Evolutionary conservation across 2,888 invertebrate genomes (phyloP).

Genomic region (Trissoscelio sp.): DNA sequence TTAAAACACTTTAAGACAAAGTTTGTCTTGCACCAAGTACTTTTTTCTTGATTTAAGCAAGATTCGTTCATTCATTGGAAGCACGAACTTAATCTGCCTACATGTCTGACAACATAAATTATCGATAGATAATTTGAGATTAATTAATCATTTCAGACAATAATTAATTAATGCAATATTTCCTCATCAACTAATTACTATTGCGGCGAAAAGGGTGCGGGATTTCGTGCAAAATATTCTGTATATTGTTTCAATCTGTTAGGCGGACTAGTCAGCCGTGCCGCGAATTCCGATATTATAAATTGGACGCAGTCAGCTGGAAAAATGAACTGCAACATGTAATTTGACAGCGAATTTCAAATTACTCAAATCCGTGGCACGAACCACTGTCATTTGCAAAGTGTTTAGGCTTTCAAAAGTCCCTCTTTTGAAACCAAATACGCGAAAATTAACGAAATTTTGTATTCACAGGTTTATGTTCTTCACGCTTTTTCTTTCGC

Average conservation of each 20-base stretch:
- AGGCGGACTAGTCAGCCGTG: slow-evolving; percentile 1
- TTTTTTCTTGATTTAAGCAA: too few species aligned
- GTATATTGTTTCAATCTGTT: not conserved
- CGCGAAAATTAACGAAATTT: slow-evolving; percentile 20
- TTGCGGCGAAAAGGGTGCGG: not conserved
- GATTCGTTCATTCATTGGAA: not conserved
- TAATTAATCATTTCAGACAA: not conserved
- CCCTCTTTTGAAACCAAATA: not conserved
- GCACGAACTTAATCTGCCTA: not conserved
- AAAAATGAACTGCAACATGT: slow-evolving; percentile 31
- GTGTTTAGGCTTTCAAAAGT: not conserved
- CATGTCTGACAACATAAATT: not conserved
- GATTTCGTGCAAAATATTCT: not conserved
- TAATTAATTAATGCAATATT: not conserved
- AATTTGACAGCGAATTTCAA: slow-evolving; percentile 28
- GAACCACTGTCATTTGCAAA: slow-evolving; percentile 13
- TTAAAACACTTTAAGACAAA: too few species aligned
- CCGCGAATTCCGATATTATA: slow-evolving; percentile 10
- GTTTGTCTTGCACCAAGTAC: too few species aligned
- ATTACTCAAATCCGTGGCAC: not conserved
- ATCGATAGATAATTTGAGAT: not conserved
- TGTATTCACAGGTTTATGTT: slow-evolving; percentile 6
- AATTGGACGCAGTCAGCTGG: slow-evolving; percentile 33
- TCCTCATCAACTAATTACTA: not conserved
- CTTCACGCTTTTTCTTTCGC: slow-evolving; percentile 26